A percentile compares a stretch with the other conserved stretches of the same genome.
phyloP scores from a whole-genome alignment of 2,113 vertebrate genomes.

The Vimba vimba region DNA sequence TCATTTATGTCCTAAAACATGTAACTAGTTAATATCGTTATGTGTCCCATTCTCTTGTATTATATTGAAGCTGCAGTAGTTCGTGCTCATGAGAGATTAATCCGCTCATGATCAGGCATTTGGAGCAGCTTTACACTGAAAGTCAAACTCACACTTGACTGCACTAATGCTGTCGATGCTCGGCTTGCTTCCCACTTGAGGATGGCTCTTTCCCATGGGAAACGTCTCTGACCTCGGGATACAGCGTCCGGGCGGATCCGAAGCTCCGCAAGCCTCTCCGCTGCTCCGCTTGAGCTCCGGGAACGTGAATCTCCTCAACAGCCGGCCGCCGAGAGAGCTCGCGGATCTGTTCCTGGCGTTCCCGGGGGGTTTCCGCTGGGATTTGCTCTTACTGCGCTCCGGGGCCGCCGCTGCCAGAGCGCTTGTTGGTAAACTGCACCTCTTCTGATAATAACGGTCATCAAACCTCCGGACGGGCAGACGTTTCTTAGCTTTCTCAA shows the following conservation, averaged over 20 bases:
- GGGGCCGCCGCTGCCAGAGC: slow-evolving; percentile 63
- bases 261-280: slow-evolving; percentile 22
- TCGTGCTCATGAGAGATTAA: background rate
- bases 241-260: slow-evolving; percentile 4
- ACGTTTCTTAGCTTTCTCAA: slow-evolving; percentile 28
- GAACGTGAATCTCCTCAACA: slow-evolving; percentile 72
- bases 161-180: slow-evolving; percentile 79
- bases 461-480: slow-evolving; percentile 61
- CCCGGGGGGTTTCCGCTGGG: slow-evolving; percentile 40
- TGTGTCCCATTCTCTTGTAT: background rate
- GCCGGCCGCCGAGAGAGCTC: slow-evolving; percentile 66
- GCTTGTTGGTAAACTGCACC: slow-evolving; percentile 72
- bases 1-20: too few species aligned
- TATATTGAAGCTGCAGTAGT: background rate
- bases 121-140: slow-evolving; percentile 57
- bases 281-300: slow-evolving; percentile 67
- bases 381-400: slow-evolving; percentile 65
- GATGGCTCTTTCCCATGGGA: slow-evolving; percentile 62
- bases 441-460: slow-evolving; percentile 74
- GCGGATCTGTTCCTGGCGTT: slow-evolving; percentile 55
- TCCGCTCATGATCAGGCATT: background rate
- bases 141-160: slow-evolving; percentile 78
- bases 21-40: too few species aligned
- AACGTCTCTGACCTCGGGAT: slow-evolving; percentile 74
- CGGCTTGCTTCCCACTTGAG: slow-evolving; percentile 70